Conservation (phyloP, 2,113 vertebrate species). For the Otus sunia region DNA sequence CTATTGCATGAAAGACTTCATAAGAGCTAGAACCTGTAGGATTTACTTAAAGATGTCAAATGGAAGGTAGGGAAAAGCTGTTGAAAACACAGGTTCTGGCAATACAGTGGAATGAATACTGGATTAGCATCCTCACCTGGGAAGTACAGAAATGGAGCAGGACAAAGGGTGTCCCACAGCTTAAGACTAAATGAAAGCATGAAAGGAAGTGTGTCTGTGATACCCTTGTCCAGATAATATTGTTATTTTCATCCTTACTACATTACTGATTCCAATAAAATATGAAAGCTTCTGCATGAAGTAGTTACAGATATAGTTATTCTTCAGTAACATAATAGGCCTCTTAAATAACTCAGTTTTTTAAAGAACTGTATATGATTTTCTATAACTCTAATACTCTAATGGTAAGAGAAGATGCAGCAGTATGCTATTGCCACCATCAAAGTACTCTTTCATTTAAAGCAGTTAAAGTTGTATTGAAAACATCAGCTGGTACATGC, state of each 20-base stretch:
- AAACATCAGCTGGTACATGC: background rate
- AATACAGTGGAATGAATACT: background rate
- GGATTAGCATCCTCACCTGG: background rate
- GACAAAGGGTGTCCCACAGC: background rate
- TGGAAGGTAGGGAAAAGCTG: background rate
- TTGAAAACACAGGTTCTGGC: background rate
- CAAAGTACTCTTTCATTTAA: background rate
- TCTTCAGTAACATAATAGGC: background rate
- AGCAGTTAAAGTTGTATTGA: background rate
- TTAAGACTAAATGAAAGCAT: background rate
- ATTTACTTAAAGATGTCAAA: background rate
- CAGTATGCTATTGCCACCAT: background rate
- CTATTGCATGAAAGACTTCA: background rate
- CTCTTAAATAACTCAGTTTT: background rate
- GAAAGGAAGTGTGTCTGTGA: background rate
- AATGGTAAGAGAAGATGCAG: background rate
- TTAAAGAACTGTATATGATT: background rate
- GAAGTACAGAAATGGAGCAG: background rate
- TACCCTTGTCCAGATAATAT: background rate
- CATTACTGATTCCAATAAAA: background rate
- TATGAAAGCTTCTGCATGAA: background rate
- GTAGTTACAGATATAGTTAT: background rate
- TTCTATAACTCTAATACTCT: background rate
- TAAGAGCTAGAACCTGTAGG: background rate
- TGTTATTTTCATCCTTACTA: background rate